phyloP scores from a whole-genome alignment of 1,140 invertebrate genomes.

The Venturia canescens region DNA sequence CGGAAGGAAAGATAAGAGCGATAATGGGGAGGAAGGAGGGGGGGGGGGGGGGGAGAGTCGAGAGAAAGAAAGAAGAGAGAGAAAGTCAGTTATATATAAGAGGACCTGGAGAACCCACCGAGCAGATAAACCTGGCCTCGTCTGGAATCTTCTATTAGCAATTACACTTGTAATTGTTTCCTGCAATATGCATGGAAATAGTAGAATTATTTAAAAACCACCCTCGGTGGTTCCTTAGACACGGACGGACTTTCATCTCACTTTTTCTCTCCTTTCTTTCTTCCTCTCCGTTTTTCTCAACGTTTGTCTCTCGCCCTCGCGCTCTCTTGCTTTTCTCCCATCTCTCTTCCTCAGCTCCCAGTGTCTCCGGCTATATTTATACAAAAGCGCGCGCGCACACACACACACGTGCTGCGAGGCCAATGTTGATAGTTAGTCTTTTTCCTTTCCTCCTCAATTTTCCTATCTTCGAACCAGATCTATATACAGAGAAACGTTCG shows the following conservation, averaged over 20 bases:
- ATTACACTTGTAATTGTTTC: slow-evolving; percentile 78
- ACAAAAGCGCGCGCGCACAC: not conserved
- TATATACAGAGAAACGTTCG: slow-evolving; percentile 39
- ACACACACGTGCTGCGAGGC: not conserved
- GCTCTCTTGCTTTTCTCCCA: slow-evolving; percentile 51
- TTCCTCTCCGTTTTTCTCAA: slow-evolving; percentile 12
- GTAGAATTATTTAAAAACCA: slow-evolving; percentile 77
- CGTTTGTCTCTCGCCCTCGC: slow-evolving; percentile 34
- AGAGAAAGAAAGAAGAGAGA: slow-evolving; percentile 39
- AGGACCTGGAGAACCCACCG: slow-evolving; percentile 55
- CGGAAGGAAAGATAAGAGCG: slow-evolving; percentile 29
- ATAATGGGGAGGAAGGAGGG: not conserved
- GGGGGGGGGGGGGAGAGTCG: not conserved
- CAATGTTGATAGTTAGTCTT: slow-evolving; percentile 4
- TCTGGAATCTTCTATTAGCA: slow-evolving; percentile 78
- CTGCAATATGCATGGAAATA: slow-evolving; percentile 78
- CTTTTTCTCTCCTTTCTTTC: slow-evolving; percentile 15
- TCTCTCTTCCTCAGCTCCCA: slow-evolving; percentile 54
- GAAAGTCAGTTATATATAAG: slow-evolving; percentile 39
- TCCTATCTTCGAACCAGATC: slow-evolving; percentile 39
- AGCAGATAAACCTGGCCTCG: slow-evolving; percentile 75
- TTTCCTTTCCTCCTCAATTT: slow-evolving; percentile 36
- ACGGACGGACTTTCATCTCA: slow-evolving; percentile 47
- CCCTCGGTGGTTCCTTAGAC: slow-evolving; percentile 57
- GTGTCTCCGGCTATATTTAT: slow-evolving; percentile 46